phyloP scores from a whole-genome alignment of 2,888 invertebrate genomes.

The Drepanosiphum platanoidis region DNA sequence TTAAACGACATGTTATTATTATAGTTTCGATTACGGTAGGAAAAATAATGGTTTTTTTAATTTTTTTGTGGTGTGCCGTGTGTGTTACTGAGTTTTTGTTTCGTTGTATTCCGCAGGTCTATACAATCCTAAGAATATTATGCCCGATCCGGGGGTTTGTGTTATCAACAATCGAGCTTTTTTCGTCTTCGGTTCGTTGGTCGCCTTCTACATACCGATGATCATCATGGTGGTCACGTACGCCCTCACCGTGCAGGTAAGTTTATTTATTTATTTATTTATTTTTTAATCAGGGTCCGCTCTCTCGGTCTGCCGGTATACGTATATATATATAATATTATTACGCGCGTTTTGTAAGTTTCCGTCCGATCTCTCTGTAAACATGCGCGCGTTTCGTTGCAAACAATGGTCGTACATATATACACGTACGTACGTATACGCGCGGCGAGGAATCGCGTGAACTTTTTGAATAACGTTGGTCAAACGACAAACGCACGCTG shows the following conservation, averaged over 20 bases:
- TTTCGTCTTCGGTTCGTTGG: slow-evolving; percentile 90
- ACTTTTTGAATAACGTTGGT: slow-evolving; percentile 10
- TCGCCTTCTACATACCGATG: slow-evolving; percentile 96
- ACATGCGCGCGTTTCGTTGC: not conserved
- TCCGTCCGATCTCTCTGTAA: too few species aligned
- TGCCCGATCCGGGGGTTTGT: slow-evolving; percentile 81
- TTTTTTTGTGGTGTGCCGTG: not conserved
- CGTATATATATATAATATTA: not conserved
- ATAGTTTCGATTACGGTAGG: too few species aligned
- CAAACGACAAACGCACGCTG: not conserved
- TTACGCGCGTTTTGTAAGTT: not conserved
- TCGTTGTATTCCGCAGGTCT: slow-evolving; percentile 71
- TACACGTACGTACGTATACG: too few species aligned
- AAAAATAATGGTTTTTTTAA: too few species aligned
- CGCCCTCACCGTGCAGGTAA: slow-evolving; percentile 78
- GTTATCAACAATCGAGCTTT: slow-evolving; percentile 86
- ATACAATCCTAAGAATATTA: slow-evolving; percentile 80
- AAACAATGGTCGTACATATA: not conserved
- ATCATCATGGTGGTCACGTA: slow-evolving; percentile 94
- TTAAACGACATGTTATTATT: too few species aligned
- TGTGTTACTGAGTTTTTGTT: not conserved
- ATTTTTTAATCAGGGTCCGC: not conserved
- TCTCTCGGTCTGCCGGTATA: not conserved
- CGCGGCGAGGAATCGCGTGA: not conserved
- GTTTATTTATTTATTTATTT: not conserved